phyloP scores from a whole-genome alignment of 2,797 vertebrate species.

The Chiloscyllium punctatum region DNA sequence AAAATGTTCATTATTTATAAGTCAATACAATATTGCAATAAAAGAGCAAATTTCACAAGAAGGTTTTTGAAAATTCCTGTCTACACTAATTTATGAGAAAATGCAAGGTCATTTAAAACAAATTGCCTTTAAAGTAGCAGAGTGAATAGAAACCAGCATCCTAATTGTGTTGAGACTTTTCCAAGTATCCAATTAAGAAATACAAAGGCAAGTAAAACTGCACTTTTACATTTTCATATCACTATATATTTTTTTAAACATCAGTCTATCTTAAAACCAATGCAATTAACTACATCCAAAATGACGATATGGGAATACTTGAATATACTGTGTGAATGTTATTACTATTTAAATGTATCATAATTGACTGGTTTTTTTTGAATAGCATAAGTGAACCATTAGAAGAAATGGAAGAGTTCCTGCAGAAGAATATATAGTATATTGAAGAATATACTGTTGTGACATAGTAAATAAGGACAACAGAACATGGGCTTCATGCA shows the following conservation, averaged over 20 bases:
- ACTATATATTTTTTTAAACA: neutral
- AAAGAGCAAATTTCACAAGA: neutral
- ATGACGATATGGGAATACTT: neutral
- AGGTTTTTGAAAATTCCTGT: neutral
- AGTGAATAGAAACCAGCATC: neutral
- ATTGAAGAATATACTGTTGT: too few relatives aligned
- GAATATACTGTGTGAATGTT: neutral
- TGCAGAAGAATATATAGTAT: too few relatives aligned
- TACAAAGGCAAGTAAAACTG: neutral
- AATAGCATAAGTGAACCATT: neutral
- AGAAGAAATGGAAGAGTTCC: neutral
- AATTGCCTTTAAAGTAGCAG: neutral
- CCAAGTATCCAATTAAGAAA: conserved; percentile 1
- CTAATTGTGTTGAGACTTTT: neutral
- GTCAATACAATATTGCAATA: neutral
- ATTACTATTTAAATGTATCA: too few relatives aligned
- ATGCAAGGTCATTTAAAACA: neutral
- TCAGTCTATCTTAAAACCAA: neutral
- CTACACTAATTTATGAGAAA: neutral
- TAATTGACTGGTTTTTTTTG: neutral
- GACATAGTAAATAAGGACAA: neutral
- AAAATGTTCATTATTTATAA: neutral
- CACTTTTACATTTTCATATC: neutral
- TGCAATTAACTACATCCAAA: neutral
- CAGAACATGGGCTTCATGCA: neutral